Evolutionary conservation across 2,888 invertebrate genomes (phyloP), one percentile per base, ranked within the genome.

Genomic region (Eupithecia exiguata): DNA sequence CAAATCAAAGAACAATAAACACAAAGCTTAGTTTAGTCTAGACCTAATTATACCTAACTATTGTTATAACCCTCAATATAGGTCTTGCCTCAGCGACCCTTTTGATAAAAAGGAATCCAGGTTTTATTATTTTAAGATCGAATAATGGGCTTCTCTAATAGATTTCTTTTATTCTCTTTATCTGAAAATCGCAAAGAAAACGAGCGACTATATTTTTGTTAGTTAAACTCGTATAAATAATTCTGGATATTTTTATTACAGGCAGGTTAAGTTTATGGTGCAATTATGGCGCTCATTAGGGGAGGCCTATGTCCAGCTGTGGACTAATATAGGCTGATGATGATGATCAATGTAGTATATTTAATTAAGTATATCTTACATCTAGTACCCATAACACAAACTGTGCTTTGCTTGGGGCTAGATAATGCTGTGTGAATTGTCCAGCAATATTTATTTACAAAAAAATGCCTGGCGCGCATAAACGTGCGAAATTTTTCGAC

Each of bases 1-100:
- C 71, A 69, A 38, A 69, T 65, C 72, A 70, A 72, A 77, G 68
- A 74, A 74, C 72, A 72, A 70, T 69, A 73, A 69, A 1, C 12
- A 66, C 25, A 65, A 70, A 71, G 46, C 43, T 70, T 75, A 71
- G 30, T 36, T 62, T 71, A 58, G 46, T 36, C 75, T 75, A 74
- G 68, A 75, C 69, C 65, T 71, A 46, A 72, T 69, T 63, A 68
- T 69, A 62, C 16, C 49, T 67, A 67, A 46, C 69, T 38, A 46
- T 73, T 76, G 69, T 73, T 69, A 38, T 46, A 68, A 35, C 67
- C 46, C 53, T 70, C 49, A 35, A 68, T 49, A 1, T 10, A 73
- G 36, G 61, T n/a, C 67, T 61, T 16, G 21, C 40, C 68, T 58
- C 53, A 69, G 16, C 63, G 65, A 65, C n/a, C 53, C 68, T 65